phyloP scores from a whole-genome alignment of 2,113 vertebrate species.

The Corythornis vintsioides region DNA sequence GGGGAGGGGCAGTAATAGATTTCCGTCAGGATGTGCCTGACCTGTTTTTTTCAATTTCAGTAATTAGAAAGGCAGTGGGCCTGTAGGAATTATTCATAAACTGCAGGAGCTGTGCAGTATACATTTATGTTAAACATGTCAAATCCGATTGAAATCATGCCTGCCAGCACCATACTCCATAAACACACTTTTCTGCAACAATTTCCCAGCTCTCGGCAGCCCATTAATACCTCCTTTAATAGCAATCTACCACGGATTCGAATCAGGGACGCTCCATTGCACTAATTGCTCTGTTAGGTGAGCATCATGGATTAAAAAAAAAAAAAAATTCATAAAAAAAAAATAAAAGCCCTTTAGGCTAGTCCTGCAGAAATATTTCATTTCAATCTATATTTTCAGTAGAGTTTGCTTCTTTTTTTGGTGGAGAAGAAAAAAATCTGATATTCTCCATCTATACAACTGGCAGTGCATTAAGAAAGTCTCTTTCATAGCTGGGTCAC shows the following conservation, averaged over 20 bases:
- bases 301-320: slow-evolving; percentile 69
- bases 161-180: slow-evolving; percentile 74
- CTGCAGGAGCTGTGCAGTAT: slow-evolving; percentile 74
- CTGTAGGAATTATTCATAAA: slow-evolving; percentile 84
- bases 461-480: not conserved
- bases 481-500: not conserved
- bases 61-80: slow-evolving; percentile 81
- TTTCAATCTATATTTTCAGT: slow-evolving; percentile 55
- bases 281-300: slow-evolving; percentile 80
- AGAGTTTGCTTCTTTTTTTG: slow-evolving; percentile 51
- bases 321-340: slow-evolving; percentile 65
- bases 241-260: slow-evolving; percentile 74
- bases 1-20: slow-evolving; percentile 64
- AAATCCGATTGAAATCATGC: slow-evolving; percentile 82
- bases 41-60: slow-evolving; percentile 75
- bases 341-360: slow-evolving; percentile 71
- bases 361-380: slow-evolving; percentile 81
- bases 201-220: slow-evolving; percentile 71
- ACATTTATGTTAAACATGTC: slow-evolving; percentile 89
- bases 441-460: not conserved
- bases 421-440: not conserved
- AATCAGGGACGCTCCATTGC: slow-evolving; percentile 76
- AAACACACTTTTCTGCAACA: slow-evolving; percentile 72
- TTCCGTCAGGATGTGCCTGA: slow-evolving; percentile 80
- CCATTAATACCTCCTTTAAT: slow-evolving; percentile 82